These are phyloP conservation scores for Anoplius nigerrimus DNA, from an alignment of 2,888 invertebrate species.

Conservation along the genomic window DNA sequence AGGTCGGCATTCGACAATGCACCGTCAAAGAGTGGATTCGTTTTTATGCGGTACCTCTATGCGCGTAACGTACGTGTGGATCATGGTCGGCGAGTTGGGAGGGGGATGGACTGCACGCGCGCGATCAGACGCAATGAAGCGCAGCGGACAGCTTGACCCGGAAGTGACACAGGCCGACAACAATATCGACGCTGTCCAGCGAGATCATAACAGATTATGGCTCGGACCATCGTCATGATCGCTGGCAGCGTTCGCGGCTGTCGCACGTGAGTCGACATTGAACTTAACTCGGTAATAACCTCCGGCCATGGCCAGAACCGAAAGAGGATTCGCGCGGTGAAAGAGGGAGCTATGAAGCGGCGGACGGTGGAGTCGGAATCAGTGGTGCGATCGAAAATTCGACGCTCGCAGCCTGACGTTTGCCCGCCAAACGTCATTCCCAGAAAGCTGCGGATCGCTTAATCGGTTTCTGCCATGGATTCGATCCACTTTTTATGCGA, in stretches of 20 bases:
- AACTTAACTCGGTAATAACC: slow-evolving; percentile 71
- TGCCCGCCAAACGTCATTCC: too few species aligned
- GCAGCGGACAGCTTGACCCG: slow-evolving; percentile 10
- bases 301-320: slow-evolving; percentile 54
- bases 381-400: too few species aligned
- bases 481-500: too few species aligned
- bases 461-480: too few species aligned
- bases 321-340: slow-evolving; percentile 19
- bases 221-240: slow-evolving; percentile 51
- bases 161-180: slow-evolving; percentile 27
- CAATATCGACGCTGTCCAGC: slow-evolving; percentile 35
- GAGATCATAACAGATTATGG: slow-evolving; percentile 43
- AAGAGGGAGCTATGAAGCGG: too few species aligned
- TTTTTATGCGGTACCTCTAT: too few species aligned
- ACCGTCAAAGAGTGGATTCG: neutral
- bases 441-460: too few species aligned
- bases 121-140: neutral
- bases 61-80: too few species aligned
- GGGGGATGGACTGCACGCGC: too few species aligned
- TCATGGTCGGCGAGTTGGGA: too few species aligned
- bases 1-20: neutral
- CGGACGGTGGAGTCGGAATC: too few species aligned
- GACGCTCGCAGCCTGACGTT: too few species aligned
- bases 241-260: slow-evolving; percentile 51
- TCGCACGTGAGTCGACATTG: slow-evolving; percentile 68